These are phyloP conservation scores for Adelphocoris suturalis DNA, from an alignment of 2,888 invertebrate species.

Conservation along the genomic window DNA sequence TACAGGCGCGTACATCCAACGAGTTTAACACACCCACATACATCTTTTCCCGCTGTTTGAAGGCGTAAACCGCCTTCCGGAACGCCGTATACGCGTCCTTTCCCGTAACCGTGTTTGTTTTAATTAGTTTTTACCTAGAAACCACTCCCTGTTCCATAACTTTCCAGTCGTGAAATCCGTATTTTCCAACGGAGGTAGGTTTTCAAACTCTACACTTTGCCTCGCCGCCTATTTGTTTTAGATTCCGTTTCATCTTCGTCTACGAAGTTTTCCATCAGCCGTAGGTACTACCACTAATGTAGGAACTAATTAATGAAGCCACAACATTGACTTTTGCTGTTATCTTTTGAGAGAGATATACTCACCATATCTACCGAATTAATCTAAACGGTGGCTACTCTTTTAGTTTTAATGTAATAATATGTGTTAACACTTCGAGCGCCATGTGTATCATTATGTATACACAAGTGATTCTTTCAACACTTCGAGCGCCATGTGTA, in stretches of 20 bases:
- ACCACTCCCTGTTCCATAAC: background rate
- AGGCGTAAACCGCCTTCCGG: background rate
- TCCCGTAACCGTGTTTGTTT: background rate
- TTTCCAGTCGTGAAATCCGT: background rate
- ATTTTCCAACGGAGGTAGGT: conserved; percentile 18
- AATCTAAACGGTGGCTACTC: too few relatives aligned
- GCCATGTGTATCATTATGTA: too few relatives aligned
- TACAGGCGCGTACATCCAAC: background rate
- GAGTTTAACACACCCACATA: background rate
- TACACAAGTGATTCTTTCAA: too few relatives aligned
- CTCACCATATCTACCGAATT: too few relatives aligned
- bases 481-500: too few relatives aligned
- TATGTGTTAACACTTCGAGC: too few relatives aligned
- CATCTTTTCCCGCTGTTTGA: background rate
- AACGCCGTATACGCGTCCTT: background rate
- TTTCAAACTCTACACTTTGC: background rate
- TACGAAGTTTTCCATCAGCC: background rate
- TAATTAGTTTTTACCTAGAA: conserved; percentile 6
- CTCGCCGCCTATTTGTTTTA: background rate
- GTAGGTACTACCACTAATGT: too few relatives aligned
- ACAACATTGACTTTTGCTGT: too few relatives aligned
- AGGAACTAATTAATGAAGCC: too few relatives aligned
- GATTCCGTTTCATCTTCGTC: background rate
- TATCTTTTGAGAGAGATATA: too few relatives aligned
- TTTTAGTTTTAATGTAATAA: too few relatives aligned